Conservation (phyloP, 2,113 vertebrate species). For the Pica pica region DNA sequence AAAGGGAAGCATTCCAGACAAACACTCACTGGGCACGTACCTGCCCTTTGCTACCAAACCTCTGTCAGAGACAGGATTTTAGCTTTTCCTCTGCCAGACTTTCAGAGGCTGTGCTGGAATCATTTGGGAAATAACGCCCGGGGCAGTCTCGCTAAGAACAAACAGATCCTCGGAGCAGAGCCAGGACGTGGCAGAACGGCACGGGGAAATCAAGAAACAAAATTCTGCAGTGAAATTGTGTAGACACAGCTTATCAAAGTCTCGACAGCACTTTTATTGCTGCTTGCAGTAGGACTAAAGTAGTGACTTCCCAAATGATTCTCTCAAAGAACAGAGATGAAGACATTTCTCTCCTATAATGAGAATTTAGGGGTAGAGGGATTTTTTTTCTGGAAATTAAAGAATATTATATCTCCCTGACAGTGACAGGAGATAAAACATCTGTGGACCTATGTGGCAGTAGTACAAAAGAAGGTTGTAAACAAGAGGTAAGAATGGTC, state of each 20-base stretch:
- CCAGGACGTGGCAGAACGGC: not conserved
- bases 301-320: not conserved
- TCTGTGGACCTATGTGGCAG: not conserved
- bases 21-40: fast-evolving
- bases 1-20: not conserved
- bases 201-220: not conserved
- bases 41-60: not conserved
- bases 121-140: not conserved
- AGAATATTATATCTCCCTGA: not conserved
- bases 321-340: not conserved
- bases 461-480: not conserved
- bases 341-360: not conserved
- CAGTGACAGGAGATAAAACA: not conserved
- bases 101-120: not conserved
- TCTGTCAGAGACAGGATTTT: not conserved
- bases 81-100: not conserved
- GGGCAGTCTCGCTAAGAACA: not conserved
- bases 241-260: not conserved
- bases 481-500: not conserved
- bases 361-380: not conserved
- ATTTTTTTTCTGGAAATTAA: not conserved
- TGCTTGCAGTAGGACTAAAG: not conserved
- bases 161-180: not conserved
- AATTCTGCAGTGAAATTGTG: not conserved
- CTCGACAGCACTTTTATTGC: not conserved